phyloP scores from a whole-genome alignment of 2,888 invertebrate species.

The Leucophenga montana region DNA sequence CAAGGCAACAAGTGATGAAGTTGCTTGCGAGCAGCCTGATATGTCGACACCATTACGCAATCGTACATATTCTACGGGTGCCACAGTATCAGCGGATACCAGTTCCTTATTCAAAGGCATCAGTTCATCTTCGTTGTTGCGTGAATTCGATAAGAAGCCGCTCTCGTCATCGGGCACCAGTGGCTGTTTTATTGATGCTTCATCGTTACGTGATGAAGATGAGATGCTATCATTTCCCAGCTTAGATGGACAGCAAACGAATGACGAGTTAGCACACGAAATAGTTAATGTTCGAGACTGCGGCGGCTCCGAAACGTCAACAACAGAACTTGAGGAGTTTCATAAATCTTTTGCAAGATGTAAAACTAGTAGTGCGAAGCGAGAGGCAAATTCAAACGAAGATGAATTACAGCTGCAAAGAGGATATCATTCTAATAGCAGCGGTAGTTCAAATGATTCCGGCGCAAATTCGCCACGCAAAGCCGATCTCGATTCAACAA shows the following conservation, averaged over 20 bases:
- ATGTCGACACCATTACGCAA: conserved; percentile 39
- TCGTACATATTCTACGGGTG: conserved; percentile 52
- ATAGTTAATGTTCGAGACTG: background rate
- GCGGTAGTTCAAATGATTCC: conserved; percentile 59
- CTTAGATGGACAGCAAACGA: conserved; percentile 51
- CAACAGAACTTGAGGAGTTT: conserved; percentile 69
- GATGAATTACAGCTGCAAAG: conserved; percentile 16
- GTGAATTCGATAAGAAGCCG: conserved; percentile 60
- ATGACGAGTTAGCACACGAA: conserved; percentile 31
- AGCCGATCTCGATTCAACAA: conserved; percentile 45
- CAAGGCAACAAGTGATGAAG: conserved; percentile 28
- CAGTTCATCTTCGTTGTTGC: conserved; percentile 55
- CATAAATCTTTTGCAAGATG: conserved; percentile 72
- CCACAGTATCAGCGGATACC: conserved; percentile 46
- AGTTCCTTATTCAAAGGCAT: conserved; percentile 52
- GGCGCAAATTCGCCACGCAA: conserved; percentile 55
- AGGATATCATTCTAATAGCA: conserved; percentile 38
- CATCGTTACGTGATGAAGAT: conserved; percentile 82
- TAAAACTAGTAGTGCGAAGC: conserved; percentile 51
- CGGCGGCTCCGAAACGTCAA: conserved; percentile 48
- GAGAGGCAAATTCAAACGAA: conserved; percentile 23
- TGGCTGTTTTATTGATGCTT: conserved; percentile 86
- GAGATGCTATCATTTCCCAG: conserved; percentile 72
- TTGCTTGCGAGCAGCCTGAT: conserved; percentile 2
- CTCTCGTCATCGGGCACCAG: conserved; percentile 64